Percentiles rank a stretch among this genome's conserved stretches.
phyloP scores from a whole-genome alignment of 2,888 invertebrate species.

The Ectemnius lituratus region DNA sequence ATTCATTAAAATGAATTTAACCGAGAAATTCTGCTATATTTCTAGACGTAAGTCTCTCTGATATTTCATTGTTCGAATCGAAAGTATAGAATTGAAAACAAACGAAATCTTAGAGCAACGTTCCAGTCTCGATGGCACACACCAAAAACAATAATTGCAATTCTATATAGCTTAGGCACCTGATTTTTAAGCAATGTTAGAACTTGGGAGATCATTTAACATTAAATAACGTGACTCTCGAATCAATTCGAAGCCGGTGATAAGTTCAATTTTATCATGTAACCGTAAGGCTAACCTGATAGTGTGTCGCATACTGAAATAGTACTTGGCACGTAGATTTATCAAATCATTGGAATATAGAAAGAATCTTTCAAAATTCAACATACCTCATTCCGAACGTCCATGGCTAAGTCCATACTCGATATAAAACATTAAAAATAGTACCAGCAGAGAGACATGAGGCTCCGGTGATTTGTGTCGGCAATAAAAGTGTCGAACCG shows the following conservation, averaged over 20 bases:
- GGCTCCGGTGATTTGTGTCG: slow-evolving; percentile 58
- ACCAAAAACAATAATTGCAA: background rate
- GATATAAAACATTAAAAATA: slow-evolving; percentile 67
- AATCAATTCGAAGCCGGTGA: slow-evolving; percentile 24
- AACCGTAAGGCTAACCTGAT: slow-evolving; percentile 48
- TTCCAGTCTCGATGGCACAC: background rate
- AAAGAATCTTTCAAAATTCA: slow-evolving; percentile 11
- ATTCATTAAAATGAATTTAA: background rate
- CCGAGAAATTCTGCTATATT: background rate
- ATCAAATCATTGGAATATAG: background rate
- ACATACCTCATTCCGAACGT: slow-evolving; percentile 64
- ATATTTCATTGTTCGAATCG: background rate
- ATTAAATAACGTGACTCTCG: background rate
- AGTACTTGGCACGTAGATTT: background rate
- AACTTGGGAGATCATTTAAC: background rate
- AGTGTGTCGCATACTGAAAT: slow-evolving; percentile 11
- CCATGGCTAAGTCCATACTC: slow-evolving; percentile 65
- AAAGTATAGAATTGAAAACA: background rate
- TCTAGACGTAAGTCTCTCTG: background rate
- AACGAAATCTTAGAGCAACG: background rate
- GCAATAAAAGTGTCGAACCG: slow-evolving; percentile 35
- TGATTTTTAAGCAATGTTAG: background rate
- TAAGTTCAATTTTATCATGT: slow-evolving; percentile 38
- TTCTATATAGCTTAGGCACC: too few species aligned
- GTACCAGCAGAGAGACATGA: slow-evolving; percentile 61